phyloP scores from a whole-genome alignment of 1,140 invertebrate species.

The Drosophila trapezifrons region DNA sequence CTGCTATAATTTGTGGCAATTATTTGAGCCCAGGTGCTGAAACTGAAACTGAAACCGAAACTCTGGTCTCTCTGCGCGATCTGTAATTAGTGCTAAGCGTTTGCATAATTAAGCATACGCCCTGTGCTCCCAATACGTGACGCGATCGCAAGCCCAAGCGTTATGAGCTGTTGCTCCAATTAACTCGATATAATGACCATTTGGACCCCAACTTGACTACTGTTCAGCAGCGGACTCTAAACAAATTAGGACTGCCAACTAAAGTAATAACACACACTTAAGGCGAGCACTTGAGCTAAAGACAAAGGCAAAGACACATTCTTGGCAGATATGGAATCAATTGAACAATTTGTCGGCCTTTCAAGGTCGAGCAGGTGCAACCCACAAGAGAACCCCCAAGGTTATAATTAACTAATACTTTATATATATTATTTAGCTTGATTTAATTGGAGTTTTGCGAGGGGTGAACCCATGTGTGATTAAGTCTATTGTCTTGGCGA shows the following conservation, averaged over 20 bases:
- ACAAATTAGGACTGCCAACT: conserved; percentile 58
- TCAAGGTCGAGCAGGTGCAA: conserved; percentile 62
- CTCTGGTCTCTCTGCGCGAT: conserved; percentile 25
- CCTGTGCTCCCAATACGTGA: conserved; percentile 58
- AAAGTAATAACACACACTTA: conserved; percentile 49
- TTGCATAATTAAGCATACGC: conserved; percentile 82
- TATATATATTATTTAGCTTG: conserved; percentile 25
- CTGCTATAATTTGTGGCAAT: conserved; percentile 60
- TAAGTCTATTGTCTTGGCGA: conserved; percentile 6
- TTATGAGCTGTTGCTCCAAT: conserved; percentile 42
- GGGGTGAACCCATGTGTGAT: not conserved
- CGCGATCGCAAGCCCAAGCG: conserved; percentile 10
- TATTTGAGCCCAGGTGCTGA: conserved; percentile 59
- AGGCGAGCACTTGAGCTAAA: conserved; percentile 38
- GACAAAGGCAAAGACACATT: conserved; percentile 61
- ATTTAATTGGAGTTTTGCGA: conserved; percentile 19
- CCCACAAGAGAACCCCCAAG: conserved; percentile 52
- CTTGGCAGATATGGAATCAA: conserved; percentile 65
- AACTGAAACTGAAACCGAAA: conserved; percentile 16
- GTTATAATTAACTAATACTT: conserved; percentile 46
- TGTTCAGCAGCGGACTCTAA: conserved; percentile 48
- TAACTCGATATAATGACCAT: conserved; percentile 55
- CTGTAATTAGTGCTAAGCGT: conserved; percentile 69
- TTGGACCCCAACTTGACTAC: conserved; percentile 53
- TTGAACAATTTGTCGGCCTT: conserved; percentile 53